phyloP scores from a whole-genome alignment of 2,113 vertebrate species.

The Ptyas mucosa region DNA sequence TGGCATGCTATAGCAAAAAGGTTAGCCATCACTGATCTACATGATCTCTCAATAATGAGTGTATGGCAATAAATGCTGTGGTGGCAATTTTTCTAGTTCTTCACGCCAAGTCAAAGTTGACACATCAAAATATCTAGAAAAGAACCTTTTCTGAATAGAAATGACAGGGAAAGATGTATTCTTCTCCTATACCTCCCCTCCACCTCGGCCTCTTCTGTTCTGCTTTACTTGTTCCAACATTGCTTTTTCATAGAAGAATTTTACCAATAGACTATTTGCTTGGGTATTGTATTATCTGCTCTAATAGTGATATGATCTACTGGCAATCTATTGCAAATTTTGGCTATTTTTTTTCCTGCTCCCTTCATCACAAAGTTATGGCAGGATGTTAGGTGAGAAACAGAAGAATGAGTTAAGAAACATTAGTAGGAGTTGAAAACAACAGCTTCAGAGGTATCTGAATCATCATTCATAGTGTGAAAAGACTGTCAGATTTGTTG shows the following conservation, averaged over 20 bases:
- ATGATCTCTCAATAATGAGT: background rate
- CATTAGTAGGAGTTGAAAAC: slow-evolving; percentile 69
- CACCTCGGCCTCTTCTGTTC: background rate
- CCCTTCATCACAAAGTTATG: slow-evolving; percentile 60
- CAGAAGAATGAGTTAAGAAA: slow-evolving; percentile 62
- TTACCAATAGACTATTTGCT: background rate
- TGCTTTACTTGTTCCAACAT: background rate
- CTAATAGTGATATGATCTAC: slow-evolving; percentile 63
- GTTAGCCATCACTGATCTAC: too few relatives aligned
- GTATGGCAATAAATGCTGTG: background rate
- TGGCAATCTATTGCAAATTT: slow-evolving; percentile 65
- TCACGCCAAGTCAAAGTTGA: background rate
- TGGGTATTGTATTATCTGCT: slow-evolving; percentile 61
- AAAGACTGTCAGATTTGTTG: slow-evolving; percentile 43
- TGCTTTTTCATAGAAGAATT: background rate
- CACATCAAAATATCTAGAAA: background rate
- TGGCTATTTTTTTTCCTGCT: slow-evolving; percentile 57
- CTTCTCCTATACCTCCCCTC: background rate
- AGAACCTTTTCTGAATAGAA: background rate
- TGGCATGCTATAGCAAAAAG: too few relatives aligned
- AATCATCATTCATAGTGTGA: slow-evolving; percentile 50
- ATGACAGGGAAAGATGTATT: background rate
- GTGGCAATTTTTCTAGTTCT: background rate
- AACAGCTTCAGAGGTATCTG: slow-evolving; percentile 55
- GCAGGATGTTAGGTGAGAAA: slow-evolving; percentile 66